Evolutionary conservation across 2,113 vertebrate genomes (phyloP).

Genomic region (Oncorhynchus tshawytscha): DNA sequence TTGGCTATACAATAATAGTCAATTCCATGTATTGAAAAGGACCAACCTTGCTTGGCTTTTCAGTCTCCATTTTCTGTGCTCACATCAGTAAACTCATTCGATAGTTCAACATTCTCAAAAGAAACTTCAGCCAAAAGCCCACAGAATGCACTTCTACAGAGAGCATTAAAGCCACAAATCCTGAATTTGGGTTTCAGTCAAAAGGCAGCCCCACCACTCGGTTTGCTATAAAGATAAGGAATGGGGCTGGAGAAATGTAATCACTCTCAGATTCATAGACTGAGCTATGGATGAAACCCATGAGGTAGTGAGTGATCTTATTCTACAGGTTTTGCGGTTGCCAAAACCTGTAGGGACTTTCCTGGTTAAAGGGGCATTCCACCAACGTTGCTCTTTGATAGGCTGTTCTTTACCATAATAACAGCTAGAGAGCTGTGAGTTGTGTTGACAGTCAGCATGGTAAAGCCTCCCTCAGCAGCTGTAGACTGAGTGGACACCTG

Average conservation of each 20-base stretch:
- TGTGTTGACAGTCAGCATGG: no score
- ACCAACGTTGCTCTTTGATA: background rate
- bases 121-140: background rate
- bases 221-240: no score
- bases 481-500: no score
- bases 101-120: background rate
- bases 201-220: no score
- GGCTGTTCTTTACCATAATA: no score
- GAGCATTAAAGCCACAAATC: background rate
- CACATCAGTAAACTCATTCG: background rate
- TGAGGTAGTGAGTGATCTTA: background rate
- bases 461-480: no score
- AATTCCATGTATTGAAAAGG: background rate
- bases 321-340: background rate
- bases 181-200: background rate
- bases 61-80: no score
- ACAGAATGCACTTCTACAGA: background rate
- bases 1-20: background rate
- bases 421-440: no score
- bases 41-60: background rate
- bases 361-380: background rate
- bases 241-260: no score
- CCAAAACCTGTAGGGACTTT: background rate
- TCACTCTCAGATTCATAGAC: no score
- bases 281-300: background rate